Percentiles rank a stretch among this genome's conserved stretches.
These are phyloP conservation scores for Carassius carassius DNA, from an alignment of 2,113 vertebrate species.

Conservation along the genomic window DNA sequence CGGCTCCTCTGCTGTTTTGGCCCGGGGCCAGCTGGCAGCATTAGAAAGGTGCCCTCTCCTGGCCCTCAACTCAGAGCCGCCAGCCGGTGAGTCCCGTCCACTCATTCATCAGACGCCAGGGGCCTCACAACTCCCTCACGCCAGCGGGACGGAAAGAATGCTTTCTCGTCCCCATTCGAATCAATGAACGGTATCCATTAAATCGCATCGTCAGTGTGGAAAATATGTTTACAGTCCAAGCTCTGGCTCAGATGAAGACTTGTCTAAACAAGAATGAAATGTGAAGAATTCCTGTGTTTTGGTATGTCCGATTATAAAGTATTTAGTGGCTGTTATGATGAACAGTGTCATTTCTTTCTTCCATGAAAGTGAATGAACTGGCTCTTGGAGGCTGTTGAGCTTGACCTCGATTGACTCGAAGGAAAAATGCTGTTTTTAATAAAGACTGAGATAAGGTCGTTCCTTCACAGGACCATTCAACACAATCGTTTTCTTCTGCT, in stretches of 20 bases:
- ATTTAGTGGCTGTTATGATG: slow-evolving; percentile 69
- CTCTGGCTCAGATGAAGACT: slow-evolving; percentile 67
- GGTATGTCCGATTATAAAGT: slow-evolving; percentile 62
- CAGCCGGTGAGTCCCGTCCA: slow-evolving; percentile 75
- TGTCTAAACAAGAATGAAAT: slow-evolving; percentile 73
- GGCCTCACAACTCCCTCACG: slow-evolving; percentile 73
- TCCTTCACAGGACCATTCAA: slow-evolving; percentile 29
- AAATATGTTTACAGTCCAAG: slow-evolving; percentile 57
- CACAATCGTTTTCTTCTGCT: background rate
- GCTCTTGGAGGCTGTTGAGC: slow-evolving; percentile 59
- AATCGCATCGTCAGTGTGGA: slow-evolving; percentile 68
- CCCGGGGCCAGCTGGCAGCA: slow-evolving; percentile 76
- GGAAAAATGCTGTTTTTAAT: slow-evolving; percentile 48
- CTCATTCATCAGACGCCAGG: slow-evolving; percentile 80
- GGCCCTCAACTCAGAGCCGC: slow-evolving; percentile 72
- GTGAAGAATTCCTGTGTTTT: slow-evolving; percentile 68
- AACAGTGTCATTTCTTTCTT: slow-evolving; percentile 68
- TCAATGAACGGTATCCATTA: slow-evolving; percentile 67
- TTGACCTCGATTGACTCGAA: slow-evolving; percentile 63
- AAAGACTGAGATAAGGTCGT: slow-evolving; percentile 43
- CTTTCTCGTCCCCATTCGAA: slow-evolving; percentile 57
- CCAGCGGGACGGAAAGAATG: slow-evolving; percentile 71
- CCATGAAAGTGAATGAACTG: slow-evolving; percentile 62
- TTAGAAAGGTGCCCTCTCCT: slow-evolving; percentile 82
- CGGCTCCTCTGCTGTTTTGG: slow-evolving; percentile 78